Base-by-base conservation (phyloP, 2,797 vertebrate species). In the Pipistrellus pipistrellus region DNA sequence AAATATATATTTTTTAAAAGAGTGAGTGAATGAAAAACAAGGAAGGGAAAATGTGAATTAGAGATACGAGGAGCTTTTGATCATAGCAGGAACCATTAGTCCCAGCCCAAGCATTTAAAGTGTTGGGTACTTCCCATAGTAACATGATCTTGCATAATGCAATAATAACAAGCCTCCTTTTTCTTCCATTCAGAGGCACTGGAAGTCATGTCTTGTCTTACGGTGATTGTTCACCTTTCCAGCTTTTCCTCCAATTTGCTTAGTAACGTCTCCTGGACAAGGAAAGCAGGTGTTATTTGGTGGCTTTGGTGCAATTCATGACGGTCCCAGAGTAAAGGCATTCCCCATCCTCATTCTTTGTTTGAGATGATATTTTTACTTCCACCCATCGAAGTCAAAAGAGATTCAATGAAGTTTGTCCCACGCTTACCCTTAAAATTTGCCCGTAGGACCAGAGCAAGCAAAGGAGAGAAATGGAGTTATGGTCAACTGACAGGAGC, bases 401-500 rank as follows among this genome's bases (percentile, higher is more conserved):
- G 83, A 73, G 48, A 23, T 21, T 93, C 8, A 0, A 8, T 90
- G 68, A 17, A 51, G 92, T 73, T 90, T 89, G 80, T 72, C 88
- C 51, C 68, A 75, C 20, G 5, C 48, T 82, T 93, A 38, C 51
- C 85, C 69, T 94, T 90, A 75, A 57, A 62, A 73, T 81, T 88
- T 92, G 48, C 30, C 5, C 30, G 55, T 75, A 86, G 72, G 86
- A 76, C 35, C 11, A 82, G 72, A 89, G 15, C n/a, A 84, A 77
- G 88, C 35, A 71, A 92, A 93, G 20, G 32, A 87, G 57, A 85
- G 25, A 32, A 84, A 90, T 77, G 68, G 85, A 93, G 20, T 93
- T 88, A 93, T 41, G 83, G 90, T 90, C 76, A 64, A 85, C 51
- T 75, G 86, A 93, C 71, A 94, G 53, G 59, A 87, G 38, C 95